phyloP scores from a whole-genome alignment of 1,140 invertebrate genomes.

The Cotesia chilonis region DNA sequence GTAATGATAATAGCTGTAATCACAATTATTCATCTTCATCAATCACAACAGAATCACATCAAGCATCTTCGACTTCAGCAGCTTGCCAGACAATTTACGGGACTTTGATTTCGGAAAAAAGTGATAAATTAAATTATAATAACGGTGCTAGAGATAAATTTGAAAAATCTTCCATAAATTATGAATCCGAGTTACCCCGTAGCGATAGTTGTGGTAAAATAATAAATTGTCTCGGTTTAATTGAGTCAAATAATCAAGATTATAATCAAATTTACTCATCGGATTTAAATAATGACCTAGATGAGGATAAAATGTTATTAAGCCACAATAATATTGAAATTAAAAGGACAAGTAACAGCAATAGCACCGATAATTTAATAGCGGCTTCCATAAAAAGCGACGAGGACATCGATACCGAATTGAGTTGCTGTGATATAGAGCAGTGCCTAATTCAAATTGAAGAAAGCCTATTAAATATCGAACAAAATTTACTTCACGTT shows the following conservation, averaged over 20 bases:
- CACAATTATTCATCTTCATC: slow-evolving; percentile 12
- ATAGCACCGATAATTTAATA: not conserved
- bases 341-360: not conserved
- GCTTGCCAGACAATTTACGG: slow-evolving; percentile 48
- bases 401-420: slow-evolving; percentile 28
- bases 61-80: slow-evolving; percentile 33
- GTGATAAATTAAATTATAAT: slow-evolving; percentile 30
- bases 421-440: slow-evolving; percentile 50
- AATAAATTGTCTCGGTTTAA: slow-evolving; percentile 42
- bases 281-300: too few species aligned
- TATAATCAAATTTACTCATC: too few species aligned
- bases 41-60: slow-evolving; percentile 9
- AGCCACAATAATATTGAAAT: not conserved
- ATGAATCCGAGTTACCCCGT: slow-evolving; percentile 53
- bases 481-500: slow-evolving; percentile 54
- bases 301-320: not conserved
- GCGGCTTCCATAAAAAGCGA: not conserved
- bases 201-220: slow-evolving; percentile 53
- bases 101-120: slow-evolving; percentile 32
- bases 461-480: slow-evolving; percentile 54
- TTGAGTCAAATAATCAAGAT: too few species aligned
- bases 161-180: slow-evolving; percentile 39
- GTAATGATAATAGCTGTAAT: not conserved
- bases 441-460: slow-evolving; percentile 56
- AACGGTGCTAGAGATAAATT: not conserved